These are phyloP conservation scores for Triops longicaudatus DNA, from an alignment of 1,140 invertebrate species.

Conservation along the genomic window DNA sequence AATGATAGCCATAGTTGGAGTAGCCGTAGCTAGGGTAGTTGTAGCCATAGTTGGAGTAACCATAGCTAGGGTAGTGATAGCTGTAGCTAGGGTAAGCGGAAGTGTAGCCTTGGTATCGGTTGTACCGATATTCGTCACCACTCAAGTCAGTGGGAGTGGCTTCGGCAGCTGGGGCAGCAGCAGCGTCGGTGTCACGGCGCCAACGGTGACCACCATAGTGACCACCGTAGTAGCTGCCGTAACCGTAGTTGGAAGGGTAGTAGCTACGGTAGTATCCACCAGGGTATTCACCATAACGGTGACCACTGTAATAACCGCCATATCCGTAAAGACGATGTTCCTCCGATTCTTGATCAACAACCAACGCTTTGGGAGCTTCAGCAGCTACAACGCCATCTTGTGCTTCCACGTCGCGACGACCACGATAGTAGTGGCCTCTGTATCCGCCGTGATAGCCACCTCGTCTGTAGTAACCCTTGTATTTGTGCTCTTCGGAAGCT, in stretches of 20 bases:
- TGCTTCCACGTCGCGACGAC: not conserved
- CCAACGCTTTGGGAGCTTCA: not conserved
- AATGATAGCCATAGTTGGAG: not conserved
- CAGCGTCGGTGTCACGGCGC: not conserved
- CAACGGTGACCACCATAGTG: not conserved
- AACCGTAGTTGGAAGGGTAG: not conserved
- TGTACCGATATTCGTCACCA: not conserved
- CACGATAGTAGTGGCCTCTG: not conserved
- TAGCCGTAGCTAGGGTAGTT: not conserved
- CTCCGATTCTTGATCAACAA: not conserved
- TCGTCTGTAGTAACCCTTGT: not conserved
- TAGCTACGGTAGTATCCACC: too few relatives aligned
- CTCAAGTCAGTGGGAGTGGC: not conserved
- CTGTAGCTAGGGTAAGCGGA: not conserved
- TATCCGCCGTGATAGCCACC: not conserved
- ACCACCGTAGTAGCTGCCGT: not conserved
- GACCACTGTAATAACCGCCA: not conserved
- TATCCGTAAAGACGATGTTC: not conserved
- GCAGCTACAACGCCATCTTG: not conserved
- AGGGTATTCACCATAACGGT: not conserved
- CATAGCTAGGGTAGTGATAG: not conserved
- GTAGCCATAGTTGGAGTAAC: not conserved
- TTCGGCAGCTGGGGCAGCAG: not conserved
- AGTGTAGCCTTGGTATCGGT: not conserved
- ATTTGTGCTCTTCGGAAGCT: not conserved